Conservation (phyloP, 2,797 vertebrate species). For the Malacoraja senta region DNA sequence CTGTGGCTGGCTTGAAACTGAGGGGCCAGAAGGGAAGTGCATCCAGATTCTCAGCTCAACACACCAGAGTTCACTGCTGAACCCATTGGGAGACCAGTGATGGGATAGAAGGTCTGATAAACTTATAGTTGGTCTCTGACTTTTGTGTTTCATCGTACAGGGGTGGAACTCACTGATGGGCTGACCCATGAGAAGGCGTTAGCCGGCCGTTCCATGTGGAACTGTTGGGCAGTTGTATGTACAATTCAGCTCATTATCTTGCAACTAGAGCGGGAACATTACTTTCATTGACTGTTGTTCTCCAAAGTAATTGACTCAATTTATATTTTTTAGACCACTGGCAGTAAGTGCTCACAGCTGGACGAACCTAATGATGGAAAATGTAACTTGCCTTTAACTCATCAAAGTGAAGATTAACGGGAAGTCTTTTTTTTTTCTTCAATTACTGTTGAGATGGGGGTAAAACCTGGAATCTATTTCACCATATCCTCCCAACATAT, state of each 20-base stretch:
- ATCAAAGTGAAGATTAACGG: background rate
- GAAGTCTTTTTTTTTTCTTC: background rate
- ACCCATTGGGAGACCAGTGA: too few relatives aligned
- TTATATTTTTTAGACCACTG: background rate
- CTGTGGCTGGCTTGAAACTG: too few relatives aligned
- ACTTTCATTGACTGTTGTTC: background rate
- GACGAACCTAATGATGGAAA: background rate
- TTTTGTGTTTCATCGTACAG: too few relatives aligned
- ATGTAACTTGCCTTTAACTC: background rate
- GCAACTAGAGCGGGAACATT: background rate
- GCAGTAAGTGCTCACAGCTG: background rate
- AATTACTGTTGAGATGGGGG: background rate
- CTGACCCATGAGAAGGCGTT: too few relatives aligned
- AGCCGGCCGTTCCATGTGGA: too few relatives aligned
- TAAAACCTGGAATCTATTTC: background rate
- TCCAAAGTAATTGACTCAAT: background rate
- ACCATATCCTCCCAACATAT: background rate
- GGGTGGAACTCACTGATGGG: too few relatives aligned
- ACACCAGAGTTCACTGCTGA: too few relatives aligned
- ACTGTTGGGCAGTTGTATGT: too few relatives aligned
- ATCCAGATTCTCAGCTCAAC: too few relatives aligned
- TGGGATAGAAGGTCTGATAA: too few relatives aligned
- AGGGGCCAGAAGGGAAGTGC: too few relatives aligned
- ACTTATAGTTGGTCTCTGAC: too few relatives aligned
- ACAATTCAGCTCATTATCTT: background rate